phyloP scores from a whole-genome alignment of 92 coral and sea anemone species.

The Anthopleura xanthogrammica region DNA sequence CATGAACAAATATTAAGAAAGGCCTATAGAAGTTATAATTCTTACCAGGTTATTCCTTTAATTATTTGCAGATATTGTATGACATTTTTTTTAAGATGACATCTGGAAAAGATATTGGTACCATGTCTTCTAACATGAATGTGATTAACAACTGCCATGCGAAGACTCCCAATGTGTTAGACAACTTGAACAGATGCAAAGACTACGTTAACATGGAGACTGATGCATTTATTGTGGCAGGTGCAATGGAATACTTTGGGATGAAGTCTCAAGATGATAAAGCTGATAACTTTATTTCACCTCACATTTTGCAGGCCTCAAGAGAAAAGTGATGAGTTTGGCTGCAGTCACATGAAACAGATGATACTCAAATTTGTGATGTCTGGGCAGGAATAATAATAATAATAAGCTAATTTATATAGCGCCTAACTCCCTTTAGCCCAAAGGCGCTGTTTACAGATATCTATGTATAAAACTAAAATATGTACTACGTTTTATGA shows the following conservation, averaged over 20 bases:
- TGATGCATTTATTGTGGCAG: constrained; percentile 53
- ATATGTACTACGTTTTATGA: too few species aligned
- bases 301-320: constrained; percentile 22
- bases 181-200: constrained; percentile 63
- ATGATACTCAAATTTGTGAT: too few species aligned
- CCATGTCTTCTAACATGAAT: constrained; percentile 66
- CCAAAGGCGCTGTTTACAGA: too few species aligned
- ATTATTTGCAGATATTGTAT: not conserved
- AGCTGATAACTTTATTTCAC: constrained; percentile 46
- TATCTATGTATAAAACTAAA: too few species aligned
- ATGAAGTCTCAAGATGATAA: not conserved
- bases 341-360: too few species aligned
- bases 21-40: too few species aligned
- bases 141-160: constrained; percentile 53
- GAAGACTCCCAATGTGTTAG: constrained; percentile 61
- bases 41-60: not conserved
- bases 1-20: too few species aligned
- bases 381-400: too few species aligned
- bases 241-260: constrained; percentile 44
- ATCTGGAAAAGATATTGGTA: constrained; percentile 43
- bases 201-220: constrained; percentile 61
- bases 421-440: too few species aligned
- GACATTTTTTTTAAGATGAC: not conserved
- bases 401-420: too few species aligned
- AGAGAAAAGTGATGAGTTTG: too few species aligned